Conservation (phyloP, 2,113 vertebrate species). For the Actinemys pallida region DNA sequence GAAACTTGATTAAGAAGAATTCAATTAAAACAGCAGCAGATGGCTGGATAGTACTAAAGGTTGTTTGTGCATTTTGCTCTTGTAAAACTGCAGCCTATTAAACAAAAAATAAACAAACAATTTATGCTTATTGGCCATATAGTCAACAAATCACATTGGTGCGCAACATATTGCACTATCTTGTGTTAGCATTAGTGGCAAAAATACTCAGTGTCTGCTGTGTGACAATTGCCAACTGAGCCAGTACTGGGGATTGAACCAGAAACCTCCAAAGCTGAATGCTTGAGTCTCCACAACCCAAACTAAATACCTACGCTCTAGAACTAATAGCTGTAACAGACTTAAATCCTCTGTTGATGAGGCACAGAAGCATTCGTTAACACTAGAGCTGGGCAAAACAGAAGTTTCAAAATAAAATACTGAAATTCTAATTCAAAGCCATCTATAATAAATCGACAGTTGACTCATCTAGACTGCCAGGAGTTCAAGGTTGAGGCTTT, state of each 20-base stretch:
- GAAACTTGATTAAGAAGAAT: neutral
- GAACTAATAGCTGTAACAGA: neutral
- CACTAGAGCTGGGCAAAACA: neutral
- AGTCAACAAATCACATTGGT: neutral
- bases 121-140: neutral
- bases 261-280: neutral
- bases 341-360: neutral
- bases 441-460: neutral
- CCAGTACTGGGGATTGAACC: neutral
- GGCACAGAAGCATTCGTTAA: neutral
- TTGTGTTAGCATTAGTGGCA: neutral
- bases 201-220: neutral
- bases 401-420: neutral
- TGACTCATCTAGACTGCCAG: neutral
- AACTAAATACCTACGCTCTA: neutral
- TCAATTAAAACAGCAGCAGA: neutral
- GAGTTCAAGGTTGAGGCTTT: neutral
- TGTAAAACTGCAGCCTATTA: neutral
- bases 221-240: too few relatives aligned
- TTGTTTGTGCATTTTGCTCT: neutral
- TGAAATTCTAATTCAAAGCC: neutral
- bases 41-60: neutral
- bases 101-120: neutral
- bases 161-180: neutral
- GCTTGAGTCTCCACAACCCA: neutral